A percentile compares a stretch with the other conserved stretches of the same genome.
Evolutionary conservation across 2,113 vertebrate genomes (phyloP).

Genomic region (Rostratula benghalensis): DNA sequence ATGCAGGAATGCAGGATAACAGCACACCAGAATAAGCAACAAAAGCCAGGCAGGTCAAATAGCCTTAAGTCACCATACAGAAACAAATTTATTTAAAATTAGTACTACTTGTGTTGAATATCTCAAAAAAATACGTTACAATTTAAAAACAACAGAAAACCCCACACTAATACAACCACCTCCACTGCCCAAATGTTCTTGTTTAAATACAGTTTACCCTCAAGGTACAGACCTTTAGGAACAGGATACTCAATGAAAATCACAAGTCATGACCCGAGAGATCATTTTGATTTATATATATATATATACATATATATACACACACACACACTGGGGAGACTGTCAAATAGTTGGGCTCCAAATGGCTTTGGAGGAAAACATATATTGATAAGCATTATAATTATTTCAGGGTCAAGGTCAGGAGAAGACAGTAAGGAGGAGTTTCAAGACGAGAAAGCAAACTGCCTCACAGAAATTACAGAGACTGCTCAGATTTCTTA

Average conservation of each 20-base stretch:
- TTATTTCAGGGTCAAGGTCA: neutral
- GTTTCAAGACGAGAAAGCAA: neutral
- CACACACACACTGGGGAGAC: neutral
- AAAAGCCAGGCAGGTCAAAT: neutral
- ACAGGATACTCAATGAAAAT: neutral
- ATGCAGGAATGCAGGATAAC: neutral
- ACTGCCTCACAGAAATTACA: neutral
- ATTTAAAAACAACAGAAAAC: neutral
- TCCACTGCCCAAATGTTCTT: accelerated
- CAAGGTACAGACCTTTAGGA: neutral
- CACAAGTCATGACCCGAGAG: neutral
- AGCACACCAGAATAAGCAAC: neutral
- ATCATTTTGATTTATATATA: neutral
- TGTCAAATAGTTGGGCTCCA: neutral
- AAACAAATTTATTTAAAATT: neutral
- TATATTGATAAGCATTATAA: neutral
- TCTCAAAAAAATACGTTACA: neutral
- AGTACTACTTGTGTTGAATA: neutral
- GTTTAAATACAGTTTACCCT: neutral
- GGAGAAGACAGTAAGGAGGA: neutral
- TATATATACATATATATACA: too few species aligned
- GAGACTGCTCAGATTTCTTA: neutral
- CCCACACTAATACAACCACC: neutral
- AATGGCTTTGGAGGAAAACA: neutral
- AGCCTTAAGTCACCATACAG: neutral